phyloP scores from a whole-genome alignment of 2,113 vertebrate genomes.

The Tautogolabrus adspersus region DNA sequence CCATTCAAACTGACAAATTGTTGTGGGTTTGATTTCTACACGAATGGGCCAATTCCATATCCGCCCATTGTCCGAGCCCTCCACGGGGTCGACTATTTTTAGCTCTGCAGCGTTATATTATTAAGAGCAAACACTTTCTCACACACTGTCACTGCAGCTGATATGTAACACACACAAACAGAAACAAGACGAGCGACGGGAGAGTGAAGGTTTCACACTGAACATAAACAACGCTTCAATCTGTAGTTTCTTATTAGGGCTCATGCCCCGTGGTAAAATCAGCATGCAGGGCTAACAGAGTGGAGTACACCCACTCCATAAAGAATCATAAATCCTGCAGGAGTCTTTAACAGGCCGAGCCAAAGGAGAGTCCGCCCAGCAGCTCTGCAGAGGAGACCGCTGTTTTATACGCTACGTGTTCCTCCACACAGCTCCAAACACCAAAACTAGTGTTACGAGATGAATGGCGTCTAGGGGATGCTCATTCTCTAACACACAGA shows the following conservation, averaged over 20 bases:
- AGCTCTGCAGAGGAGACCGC: slow-evolving; percentile 28
- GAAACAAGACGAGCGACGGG: slow-evolving; percentile 13
- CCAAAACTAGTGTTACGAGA: no score
- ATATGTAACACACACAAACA: slow-evolving; percentile 21
- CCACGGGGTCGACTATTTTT: slow-evolving; percentile 67
- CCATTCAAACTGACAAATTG: slow-evolving; percentile 65
- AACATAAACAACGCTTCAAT: no score
- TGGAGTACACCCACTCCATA: slow-evolving; percentile 64
- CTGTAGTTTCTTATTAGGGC: slow-evolving; percentile 26
- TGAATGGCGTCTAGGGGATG: no score
- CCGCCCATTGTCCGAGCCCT: slow-evolving; percentile 72
- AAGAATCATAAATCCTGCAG: slow-evolving; percentile 65
- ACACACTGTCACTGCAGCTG: slow-evolving; percentile 29
- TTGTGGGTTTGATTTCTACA: slow-evolving; percentile 57
- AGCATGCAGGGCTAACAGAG: slow-evolving; percentile 28
- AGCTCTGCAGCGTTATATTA: slow-evolving; percentile 56
- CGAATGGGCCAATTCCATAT: slow-evolving; percentile 67
- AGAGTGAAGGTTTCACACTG: neutral
- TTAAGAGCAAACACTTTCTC: slow-evolving; percentile 67
- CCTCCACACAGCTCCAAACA: slow-evolving; percentile 47
- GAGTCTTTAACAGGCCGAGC: slow-evolving; percentile 60
- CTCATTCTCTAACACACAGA: no score
- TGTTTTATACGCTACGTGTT: slow-evolving; percentile 59
- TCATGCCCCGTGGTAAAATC: slow-evolving; percentile 21
- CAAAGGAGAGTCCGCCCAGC: slow-evolving; percentile 49